A percentile compares a stretch with the other conserved stretches of the same genome.
Evolutionary conservation across 2,113 vertebrate genomes (phyloP).

Genomic region (Trichomycterus rosablanca): DNA sequence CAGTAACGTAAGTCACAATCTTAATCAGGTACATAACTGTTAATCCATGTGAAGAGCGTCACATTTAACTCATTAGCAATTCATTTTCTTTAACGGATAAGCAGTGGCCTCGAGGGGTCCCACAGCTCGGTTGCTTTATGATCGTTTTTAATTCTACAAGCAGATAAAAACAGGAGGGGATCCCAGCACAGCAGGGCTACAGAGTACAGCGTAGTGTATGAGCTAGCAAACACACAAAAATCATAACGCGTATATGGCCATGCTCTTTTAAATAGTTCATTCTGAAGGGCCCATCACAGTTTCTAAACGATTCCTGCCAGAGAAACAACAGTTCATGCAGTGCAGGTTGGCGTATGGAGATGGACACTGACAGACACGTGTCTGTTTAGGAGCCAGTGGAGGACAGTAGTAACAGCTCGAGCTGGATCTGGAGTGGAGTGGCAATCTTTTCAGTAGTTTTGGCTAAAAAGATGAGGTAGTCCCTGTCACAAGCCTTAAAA

Average conservation of each 20-base stretch:
- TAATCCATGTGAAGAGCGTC: no score
- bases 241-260: no score
- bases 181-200: conserved; percentile 4
- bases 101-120: no score
- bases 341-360: conserved; percentile 33
- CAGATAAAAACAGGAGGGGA: conserved; percentile 22
- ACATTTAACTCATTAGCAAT: neutral
- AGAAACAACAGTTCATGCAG: conserved; percentile 19
- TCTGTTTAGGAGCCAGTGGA: no score
- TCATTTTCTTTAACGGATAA: neutral
- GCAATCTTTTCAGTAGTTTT: conserved; percentile 70
- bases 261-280: no score
- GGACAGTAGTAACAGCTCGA: no score
- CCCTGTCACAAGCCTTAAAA: conserved; percentile 64
- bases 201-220: conserved; percentile 6
- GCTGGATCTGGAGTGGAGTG: conserved; percentile 28
- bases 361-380: no score
- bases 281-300: conserved; percentile 37
- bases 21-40: no score
- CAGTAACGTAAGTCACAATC: no score
- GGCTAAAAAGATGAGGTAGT: conserved; percentile 75
- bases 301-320: no score
- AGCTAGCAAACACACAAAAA: neutral
- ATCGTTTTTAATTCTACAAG: neutral
- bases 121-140: neutral